These are phyloP conservation scores for Gasterosteus aculeatus DNA, from an alignment of 2,113 vertebrate genomes.

Conservation along the genomic window DNA sequence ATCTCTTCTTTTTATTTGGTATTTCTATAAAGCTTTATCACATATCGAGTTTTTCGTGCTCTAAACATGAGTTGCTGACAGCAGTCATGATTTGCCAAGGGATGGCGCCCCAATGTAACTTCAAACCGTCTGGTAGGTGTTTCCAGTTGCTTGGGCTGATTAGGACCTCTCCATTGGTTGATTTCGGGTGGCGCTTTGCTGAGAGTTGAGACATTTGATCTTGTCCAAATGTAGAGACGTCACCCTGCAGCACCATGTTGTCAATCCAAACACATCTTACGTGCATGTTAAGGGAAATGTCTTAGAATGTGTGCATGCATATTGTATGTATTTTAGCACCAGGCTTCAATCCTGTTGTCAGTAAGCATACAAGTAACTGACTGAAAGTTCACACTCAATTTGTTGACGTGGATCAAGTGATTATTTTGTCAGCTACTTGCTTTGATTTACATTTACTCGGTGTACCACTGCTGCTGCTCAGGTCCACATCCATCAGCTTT, in stretches of 20 bases:
- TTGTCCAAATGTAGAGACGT: neutral
- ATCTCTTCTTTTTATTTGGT: neutral
- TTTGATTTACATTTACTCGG: neutral
- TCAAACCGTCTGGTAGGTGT: slow-evolving; percentile 3
- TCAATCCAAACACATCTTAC: neutral
- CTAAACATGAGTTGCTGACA: too few species aligned
- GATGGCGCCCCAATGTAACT: neutral
- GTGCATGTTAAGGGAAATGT: neutral
- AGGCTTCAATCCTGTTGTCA: neutral
- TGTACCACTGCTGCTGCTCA: neutral
- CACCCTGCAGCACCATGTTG: neutral
- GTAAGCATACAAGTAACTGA: neutral
- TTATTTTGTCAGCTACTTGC: neutral
- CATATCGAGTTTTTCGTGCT: neutral
- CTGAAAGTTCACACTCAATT: neutral
- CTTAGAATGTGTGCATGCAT: neutral
- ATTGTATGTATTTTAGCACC: neutral
- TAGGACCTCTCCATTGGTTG: neutral
- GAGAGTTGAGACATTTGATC: slow-evolving; percentile 20
- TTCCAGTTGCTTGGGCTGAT: slow-evolving; percentile 1
- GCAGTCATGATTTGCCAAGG: neutral
- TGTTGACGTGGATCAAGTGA: neutral
- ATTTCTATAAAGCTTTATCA: neutral
- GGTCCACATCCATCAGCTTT: neutral
- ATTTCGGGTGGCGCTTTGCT: slow-evolving; percentile 5